Conservation (phyloP, 2,113 vertebrate genomes). For the Accipiter cooperii region DNA sequence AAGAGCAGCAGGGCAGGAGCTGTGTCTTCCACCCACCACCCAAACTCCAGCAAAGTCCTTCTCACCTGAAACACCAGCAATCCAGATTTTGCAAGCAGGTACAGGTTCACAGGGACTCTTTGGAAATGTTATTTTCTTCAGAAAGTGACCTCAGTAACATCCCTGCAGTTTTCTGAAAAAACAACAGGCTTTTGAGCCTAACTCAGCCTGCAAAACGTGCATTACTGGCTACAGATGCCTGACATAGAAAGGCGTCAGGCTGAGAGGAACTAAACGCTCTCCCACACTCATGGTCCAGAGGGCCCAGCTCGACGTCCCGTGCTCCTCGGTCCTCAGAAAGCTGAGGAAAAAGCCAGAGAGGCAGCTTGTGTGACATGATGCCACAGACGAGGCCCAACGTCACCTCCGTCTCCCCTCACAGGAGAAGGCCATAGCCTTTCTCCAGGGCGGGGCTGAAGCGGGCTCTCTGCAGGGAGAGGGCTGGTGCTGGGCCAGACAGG, state of each 20-base stretch:
- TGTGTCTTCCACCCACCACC: background rate
- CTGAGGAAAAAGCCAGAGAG: background rate
- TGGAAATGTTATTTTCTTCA: background rate
- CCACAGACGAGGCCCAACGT: accelerated
- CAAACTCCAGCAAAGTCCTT: background rate
- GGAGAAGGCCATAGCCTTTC: background rate
- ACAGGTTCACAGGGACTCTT: background rate
- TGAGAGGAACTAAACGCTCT: background rate
- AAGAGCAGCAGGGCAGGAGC: background rate
- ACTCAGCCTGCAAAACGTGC: background rate
- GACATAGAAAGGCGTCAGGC: background rate
- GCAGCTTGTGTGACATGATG: background rate
- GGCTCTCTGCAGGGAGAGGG: background rate
- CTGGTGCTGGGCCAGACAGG: accelerated
- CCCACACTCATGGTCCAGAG: accelerated
- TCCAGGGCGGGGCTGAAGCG: accelerated
- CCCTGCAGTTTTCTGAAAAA: background rate
- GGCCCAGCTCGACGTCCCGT: accelerated
- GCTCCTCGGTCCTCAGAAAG: accelerated
- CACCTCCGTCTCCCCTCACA: accelerated
- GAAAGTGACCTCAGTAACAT: background rate
- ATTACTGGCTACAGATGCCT: background rate
- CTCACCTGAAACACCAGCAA: background rate
- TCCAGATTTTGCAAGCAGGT: background rate
- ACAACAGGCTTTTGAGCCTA: background rate